phyloP scores from a whole-genome alignment of 2,797 vertebrate species.

The Eupleurogrammus muticus region DNA sequence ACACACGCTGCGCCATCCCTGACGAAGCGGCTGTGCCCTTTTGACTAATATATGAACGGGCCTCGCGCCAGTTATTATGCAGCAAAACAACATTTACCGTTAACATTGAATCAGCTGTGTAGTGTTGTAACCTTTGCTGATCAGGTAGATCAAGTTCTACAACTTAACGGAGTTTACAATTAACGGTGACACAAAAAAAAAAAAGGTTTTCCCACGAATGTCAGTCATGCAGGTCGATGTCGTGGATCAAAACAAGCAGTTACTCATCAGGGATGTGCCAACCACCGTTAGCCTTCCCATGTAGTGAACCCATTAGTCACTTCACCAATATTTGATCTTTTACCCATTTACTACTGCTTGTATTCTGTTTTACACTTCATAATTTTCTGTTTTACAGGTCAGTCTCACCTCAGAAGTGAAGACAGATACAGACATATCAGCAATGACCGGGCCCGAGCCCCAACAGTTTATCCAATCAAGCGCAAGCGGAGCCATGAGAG shows the following conservation, averaged over 20 bases:
- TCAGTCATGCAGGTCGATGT: constrained; percentile 64
- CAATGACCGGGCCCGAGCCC: constrained; percentile 77
- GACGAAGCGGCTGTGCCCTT: constrained; percentile 45
- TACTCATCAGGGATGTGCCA: constrained; percentile 38
- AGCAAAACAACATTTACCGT: constrained; percentile 86
- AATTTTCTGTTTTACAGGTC: constrained; percentile 69
- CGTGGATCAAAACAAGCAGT: constrained; percentile 75
- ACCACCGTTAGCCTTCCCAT: neutral
- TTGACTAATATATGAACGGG: constrained; percentile 46
- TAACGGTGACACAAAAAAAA: constrained; percentile 75
- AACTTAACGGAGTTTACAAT: constrained; percentile 85
- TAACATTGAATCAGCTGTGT: constrained; percentile 84
- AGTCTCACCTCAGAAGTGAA: constrained; percentile 84
- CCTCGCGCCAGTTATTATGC: constrained; percentile 62
- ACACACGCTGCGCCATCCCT: constrained; percentile 1
- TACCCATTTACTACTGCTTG: constrained; percentile 12
- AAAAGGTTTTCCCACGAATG: constrained; percentile 79
- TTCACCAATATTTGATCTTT: constrained; percentile 2
- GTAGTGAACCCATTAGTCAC: constrained; percentile 5
- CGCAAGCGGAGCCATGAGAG: constrained; percentile 81
- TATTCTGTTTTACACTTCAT: neutral
- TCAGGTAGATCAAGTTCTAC: constrained; percentile 83
- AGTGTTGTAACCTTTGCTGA: constrained; percentile 73
- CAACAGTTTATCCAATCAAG: constrained; percentile 77
- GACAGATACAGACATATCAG: constrained; percentile 83